These are phyloP conservation scores for Atherinomorus stipes DNA, from an alignment of 2,113 vertebrate genomes.

Conservation along the genomic window DNA sequence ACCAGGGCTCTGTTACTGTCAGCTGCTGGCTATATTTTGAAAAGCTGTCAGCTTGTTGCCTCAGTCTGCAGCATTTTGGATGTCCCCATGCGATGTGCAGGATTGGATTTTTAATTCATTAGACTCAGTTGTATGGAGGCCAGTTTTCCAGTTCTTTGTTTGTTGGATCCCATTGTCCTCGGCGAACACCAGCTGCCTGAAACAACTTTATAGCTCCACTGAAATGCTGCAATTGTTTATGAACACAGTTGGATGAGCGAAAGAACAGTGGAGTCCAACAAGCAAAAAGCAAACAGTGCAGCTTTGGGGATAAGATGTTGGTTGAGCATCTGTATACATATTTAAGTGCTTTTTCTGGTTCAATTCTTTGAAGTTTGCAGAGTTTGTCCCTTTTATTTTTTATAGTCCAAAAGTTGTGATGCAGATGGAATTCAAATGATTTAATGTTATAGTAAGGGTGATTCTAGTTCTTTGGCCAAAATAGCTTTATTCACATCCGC, in stretches of 20 bases:
- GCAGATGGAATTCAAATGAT: too few species aligned
- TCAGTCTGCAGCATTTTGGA: constrained; percentile 22
- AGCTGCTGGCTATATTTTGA: constrained; percentile 25
- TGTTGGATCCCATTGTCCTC: not conserved
- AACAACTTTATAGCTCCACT: not conserved
- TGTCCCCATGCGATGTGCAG: constrained; percentile 12
- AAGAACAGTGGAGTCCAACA: not conserved
- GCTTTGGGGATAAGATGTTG: not conserved
- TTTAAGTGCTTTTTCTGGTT: not conserved
- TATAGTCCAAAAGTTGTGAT: too few species aligned
- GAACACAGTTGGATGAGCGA: not conserved
- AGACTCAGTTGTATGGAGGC: not conserved
- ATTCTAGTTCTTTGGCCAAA: too few species aligned
- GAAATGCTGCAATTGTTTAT: not conserved
- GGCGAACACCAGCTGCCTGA: constrained; percentile 14
- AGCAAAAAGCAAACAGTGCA: not conserved
- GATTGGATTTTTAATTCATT: constrained; percentile 35
- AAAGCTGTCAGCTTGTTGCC: constrained; percentile 33
- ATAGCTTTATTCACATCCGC: too few species aligned
- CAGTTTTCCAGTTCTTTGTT: not conserved
- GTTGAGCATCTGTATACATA: not conserved
- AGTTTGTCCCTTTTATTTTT: not conserved
- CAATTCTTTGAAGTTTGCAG: not conserved
- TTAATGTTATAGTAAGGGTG: too few species aligned
- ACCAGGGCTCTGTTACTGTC: constrained; percentile 34